These are phyloP conservation scores for Stenopsyche tienmushanensis DNA, from an alignment of 1,140 invertebrate genomes.

Conservation along the genomic window DNA sequence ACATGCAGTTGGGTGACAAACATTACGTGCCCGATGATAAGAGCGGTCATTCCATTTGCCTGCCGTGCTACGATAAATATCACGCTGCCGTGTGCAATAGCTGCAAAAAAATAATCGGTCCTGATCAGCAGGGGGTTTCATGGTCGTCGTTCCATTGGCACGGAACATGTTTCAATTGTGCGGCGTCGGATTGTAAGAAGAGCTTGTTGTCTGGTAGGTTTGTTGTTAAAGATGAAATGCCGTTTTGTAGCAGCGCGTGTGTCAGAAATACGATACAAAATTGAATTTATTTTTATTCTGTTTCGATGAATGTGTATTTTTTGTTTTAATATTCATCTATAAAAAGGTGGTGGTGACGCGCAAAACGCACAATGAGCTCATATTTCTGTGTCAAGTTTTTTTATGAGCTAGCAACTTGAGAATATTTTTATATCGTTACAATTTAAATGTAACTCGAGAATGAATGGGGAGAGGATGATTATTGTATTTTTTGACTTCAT, in stretches of 20 bases:
- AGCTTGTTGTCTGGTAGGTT: slow-evolving; percentile 67
- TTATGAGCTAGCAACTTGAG: too few relatives aligned
- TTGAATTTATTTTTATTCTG: neutral
- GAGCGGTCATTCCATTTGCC: slow-evolving; percentile 74
- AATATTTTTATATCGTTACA: too few relatives aligned
- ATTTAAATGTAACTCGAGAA: too few relatives aligned
- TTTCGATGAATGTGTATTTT: too few relatives aligned
- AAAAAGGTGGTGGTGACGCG: too few relatives aligned
- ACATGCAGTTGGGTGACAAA: slow-evolving; percentile 74
- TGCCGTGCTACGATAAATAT: slow-evolving; percentile 74
- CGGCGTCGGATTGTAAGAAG: slow-evolving; percentile 70
- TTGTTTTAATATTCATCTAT: too few relatives aligned
- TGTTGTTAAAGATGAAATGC: slow-evolving; percentile 67
- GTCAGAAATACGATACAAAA: slow-evolving; percentile 44
- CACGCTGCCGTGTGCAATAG: slow-evolving; percentile 74
- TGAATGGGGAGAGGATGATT: too few relatives aligned
- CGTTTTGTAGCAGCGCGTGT: slow-evolving; percentile 66
- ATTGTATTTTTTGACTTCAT: too few relatives aligned
- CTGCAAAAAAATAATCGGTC: slow-evolving; percentile 70
- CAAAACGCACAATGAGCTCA: too few relatives aligned
- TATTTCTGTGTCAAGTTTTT: too few relatives aligned
- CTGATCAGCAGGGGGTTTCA: slow-evolving; percentile 73
- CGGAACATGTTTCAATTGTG: slow-evolving; percentile 71
- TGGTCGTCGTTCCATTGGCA: slow-evolving; percentile 79
- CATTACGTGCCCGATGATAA: slow-evolving; percentile 77